Evolutionary conservation across 2,888 invertebrate genomes (phyloP).

Genomic region (Bellardia bayeri): DNA sequence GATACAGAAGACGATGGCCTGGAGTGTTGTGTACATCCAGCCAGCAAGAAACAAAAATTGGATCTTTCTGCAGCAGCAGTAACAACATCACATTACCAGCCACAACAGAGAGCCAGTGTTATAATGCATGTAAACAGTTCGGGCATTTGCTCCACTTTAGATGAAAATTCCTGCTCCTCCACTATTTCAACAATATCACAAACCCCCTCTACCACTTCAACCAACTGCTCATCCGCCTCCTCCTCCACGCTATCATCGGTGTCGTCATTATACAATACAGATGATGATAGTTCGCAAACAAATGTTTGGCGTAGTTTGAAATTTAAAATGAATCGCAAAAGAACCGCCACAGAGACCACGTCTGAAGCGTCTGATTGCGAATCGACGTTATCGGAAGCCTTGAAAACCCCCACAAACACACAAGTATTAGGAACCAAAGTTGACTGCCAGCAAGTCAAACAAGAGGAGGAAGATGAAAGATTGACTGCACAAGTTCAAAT

Average conservation of each 20-base stretch:
- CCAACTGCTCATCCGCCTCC: conserved; percentile 26
- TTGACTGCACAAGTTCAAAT: conserved; percentile 10
- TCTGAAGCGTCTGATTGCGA: conserved; percentile 58
- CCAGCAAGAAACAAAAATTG: conserved; percentile 84
- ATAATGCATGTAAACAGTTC: conserved; percentile 94
- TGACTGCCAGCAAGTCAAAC: not conserved
- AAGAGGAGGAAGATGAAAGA: conserved; percentile 22
- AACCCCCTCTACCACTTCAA: conserved; percentile 54
- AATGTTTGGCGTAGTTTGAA: conserved; percentile 83
- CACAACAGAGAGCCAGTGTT: conserved; percentile 88
- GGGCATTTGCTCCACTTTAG: conserved; percentile 87
- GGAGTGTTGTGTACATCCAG: conserved; percentile 82
- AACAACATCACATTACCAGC: conserved; percentile 77
- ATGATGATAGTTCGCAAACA: conserved; percentile 80
- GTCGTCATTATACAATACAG: conserved; percentile 58
- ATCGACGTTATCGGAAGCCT: conserved; percentile 11
- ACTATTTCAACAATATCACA: conserved; percentile 73
- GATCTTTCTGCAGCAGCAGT: conserved; percentile 78
- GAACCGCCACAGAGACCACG: conserved; percentile 60
- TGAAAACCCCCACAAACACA: conserved; percentile 24
- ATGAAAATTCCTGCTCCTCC: conserved; percentile 76
- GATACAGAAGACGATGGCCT: conserved; percentile 91
- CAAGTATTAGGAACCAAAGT: conserved; percentile 66
- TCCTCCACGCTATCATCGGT: conserved; percentile 38
- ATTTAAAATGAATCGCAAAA: conserved; percentile 84